These are phyloP conservation scores for Zaprionus obscuricornis DNA, from an alignment of 2,888 invertebrate genomes.

Conservation along the genomic window DNA sequence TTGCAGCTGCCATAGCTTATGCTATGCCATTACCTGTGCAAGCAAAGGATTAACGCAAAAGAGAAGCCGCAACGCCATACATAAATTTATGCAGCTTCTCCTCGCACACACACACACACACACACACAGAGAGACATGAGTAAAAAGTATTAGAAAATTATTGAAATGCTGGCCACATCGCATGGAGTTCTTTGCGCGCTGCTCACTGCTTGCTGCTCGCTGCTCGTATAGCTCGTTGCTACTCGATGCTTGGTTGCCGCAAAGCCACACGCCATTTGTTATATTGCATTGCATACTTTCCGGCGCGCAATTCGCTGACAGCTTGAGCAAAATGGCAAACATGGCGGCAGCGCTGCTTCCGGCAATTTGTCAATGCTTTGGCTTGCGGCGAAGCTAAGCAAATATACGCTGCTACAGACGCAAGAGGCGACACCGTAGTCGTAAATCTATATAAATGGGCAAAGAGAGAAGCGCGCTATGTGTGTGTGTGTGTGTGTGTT, in stretches of 20 bases:
- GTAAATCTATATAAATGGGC: conserved; percentile 67
- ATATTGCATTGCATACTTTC: conserved; percentile 65
- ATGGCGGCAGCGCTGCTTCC: conserved; percentile 32
- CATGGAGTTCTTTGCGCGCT: no score
- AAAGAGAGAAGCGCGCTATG: conserved; percentile 3
- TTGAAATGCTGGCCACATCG: no score
- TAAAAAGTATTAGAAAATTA: conserved; percentile 68
- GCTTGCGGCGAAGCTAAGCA: conserved; percentile 69
- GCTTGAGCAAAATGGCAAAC: conserved; percentile 76
- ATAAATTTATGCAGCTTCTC: conserved; percentile 35
- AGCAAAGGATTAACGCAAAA: conserved; percentile 42
- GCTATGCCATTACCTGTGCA: conserved; percentile 25
- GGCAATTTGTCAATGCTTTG: conserved; percentile 74
- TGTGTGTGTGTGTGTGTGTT: no score
- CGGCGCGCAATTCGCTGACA: conserved; percentile 64
- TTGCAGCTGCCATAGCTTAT: conserved; percentile 8
- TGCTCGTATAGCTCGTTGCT: no score
- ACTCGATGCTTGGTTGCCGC: no score
- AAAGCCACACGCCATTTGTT: conserved; percentile 65
- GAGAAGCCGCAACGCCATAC: conserved; percentile 27
- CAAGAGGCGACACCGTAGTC: conserved; percentile 50
- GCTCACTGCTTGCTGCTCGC: no score
- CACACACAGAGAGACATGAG: no score
- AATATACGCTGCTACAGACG: conserved; percentile 45
- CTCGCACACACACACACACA: conserved; percentile 1